Percentiles rank a stretch among this genome's conserved stretches.
phyloP scores from a whole-genome alignment of 2,888 invertebrate species.

The Thera britannica region DNA sequence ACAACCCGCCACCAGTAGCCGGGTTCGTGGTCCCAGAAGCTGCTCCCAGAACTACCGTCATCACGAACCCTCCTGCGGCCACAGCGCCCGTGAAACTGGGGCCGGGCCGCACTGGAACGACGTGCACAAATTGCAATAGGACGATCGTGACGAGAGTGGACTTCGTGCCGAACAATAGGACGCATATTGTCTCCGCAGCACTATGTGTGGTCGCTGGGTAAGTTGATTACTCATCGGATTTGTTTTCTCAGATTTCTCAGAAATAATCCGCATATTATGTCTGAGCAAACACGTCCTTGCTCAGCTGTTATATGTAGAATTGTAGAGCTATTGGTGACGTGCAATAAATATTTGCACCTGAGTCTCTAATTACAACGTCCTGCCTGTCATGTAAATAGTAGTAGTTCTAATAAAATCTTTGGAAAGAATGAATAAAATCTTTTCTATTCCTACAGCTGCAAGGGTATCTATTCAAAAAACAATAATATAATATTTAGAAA shows the following conservation, averaged over 20 bases:
- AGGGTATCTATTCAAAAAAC: too few species aligned
- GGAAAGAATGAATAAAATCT: too few species aligned
- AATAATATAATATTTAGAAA: too few species aligned
- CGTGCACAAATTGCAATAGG: constrained; percentile 71
- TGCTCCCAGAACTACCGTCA: constrained; percentile 68
- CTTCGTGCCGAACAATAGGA: constrained; percentile 75
- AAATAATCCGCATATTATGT: neutral
- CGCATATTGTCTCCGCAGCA: constrained; percentile 76
- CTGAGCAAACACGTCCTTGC: too few species aligned
- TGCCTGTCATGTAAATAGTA: neutral
- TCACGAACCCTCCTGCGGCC: constrained; percentile 54
- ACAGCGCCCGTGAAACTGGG: constrained; percentile 52
- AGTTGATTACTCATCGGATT: constrained; percentile 42
- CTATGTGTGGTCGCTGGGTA: constrained; percentile 77
- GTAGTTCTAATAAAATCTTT: too few species aligned
- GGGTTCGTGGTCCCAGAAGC: constrained; percentile 59
- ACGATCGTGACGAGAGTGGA: constrained; percentile 73
- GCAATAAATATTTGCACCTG: constrained; percentile 14
- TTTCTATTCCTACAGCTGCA: too few species aligned
- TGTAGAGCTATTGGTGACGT: constrained; percentile 11
- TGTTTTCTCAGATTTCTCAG: constrained; percentile 18
- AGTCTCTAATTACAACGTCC: constrained; percentile 6
- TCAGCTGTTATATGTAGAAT: constrained; percentile 17
- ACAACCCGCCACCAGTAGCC: constrained; percentile 69
- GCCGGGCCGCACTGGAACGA: constrained; percentile 74